These are phyloP conservation scores for Danio jaintianensis DNA, from an alignment of 2,797 vertebrate genomes.

Conservation along the genomic window DNA sequence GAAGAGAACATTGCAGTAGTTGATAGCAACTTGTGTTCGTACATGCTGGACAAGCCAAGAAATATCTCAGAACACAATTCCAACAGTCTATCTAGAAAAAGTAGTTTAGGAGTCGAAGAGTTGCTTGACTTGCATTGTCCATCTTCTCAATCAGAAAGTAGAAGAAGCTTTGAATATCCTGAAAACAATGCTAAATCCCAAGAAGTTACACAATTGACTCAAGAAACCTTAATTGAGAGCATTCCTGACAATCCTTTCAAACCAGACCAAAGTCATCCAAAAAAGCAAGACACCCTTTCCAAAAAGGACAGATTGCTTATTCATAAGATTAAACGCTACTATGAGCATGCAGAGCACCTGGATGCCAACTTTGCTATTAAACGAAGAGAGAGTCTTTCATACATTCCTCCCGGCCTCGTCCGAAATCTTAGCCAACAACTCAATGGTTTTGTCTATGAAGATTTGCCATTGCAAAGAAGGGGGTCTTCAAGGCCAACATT, in stretches of 20 bases:
- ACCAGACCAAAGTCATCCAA: slow-evolving; percentile 50
- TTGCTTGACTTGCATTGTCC: slow-evolving; percentile 70
- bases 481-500: slow-evolving; percentile 75
- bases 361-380: slow-evolving; percentile 88
- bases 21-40: slow-evolving; percentile 82
- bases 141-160: slow-evolving; percentile 73
- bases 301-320: slow-evolving; percentile 88
- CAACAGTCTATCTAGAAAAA: slow-evolving; percentile 80
- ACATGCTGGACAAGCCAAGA: slow-evolving; percentile 87
- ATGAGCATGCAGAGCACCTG: slow-evolving; percentile 86
- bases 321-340: slow-evolving; percentile 91
- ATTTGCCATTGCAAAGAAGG: slow-evolving; percentile 61
- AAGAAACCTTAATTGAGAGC: slow-evolving; percentile 46
- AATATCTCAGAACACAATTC: slow-evolving; percentile 83
- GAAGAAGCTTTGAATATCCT: slow-evolving; percentile 75
- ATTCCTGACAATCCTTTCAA: slow-evolving; percentile 21
- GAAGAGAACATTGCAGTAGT: slow-evolving; percentile 46
- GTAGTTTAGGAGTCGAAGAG: slow-evolving; percentile 84
- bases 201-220: slow-evolving; percentile 51
- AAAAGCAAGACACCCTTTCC: slow-evolving; percentile 80
- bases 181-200: slow-evolving; percentile 65
- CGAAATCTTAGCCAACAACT: slow-evolving; percentile 86
- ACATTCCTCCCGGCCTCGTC: slow-evolving; percentile 93
- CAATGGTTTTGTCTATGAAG: slow-evolving; percentile 77
- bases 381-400: slow-evolving; percentile 93